A percentile compares a stretch with the other conserved stretches of the same genome.
Conservation (phyloP, 2,797 vertebrate genomes). For the Acanthurus lineatus region DNA sequence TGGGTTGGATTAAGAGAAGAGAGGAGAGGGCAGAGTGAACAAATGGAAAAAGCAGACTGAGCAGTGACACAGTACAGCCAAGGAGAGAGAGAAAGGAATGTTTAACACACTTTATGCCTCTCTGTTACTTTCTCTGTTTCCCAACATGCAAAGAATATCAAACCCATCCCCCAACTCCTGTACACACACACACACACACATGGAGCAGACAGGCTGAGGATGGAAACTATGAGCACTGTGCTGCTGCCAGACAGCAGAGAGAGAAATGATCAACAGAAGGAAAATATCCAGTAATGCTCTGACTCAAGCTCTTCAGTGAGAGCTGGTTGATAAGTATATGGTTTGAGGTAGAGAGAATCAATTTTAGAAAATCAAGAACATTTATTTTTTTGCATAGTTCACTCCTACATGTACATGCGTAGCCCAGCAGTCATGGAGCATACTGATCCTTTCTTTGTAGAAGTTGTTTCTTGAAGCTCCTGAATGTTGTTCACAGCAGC, state of each 20-base stretch:
- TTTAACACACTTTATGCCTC: conserved; percentile 64
- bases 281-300: conserved; percentile 50
- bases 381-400: too few relatives aligned
- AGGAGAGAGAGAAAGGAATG: conserved; percentile 68
- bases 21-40: conserved; percentile 52
- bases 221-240: conserved; percentile 79
- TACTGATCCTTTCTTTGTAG: too few relatives aligned
- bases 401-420: too few relatives aligned
- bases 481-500: too few relatives aligned
- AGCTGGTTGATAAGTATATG: too few relatives aligned
- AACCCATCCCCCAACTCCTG: conserved; percentile 56
- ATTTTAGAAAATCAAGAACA: too few relatives aligned
- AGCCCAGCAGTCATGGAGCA: too few relatives aligned
- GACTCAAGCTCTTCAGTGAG: conserved; percentile 43
- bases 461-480: too few relatives aligned
- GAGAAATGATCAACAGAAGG: conserved; percentile 68
- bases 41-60: conserved; percentile 68
- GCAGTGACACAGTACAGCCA: conserved; percentile 56
- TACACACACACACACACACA: conserved; percentile 48
- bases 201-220: conserved; percentile 69
- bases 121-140: conserved; percentile 65
- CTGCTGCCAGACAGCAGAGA: conserved; percentile 75
- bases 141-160: conserved; percentile 69
- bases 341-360: too few relatives aligned
- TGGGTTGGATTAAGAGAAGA: conserved; percentile 41